Evolutionary conservation across 2,113 vertebrate species (phyloP).

Genomic region (Glaucomys volans): DNA sequence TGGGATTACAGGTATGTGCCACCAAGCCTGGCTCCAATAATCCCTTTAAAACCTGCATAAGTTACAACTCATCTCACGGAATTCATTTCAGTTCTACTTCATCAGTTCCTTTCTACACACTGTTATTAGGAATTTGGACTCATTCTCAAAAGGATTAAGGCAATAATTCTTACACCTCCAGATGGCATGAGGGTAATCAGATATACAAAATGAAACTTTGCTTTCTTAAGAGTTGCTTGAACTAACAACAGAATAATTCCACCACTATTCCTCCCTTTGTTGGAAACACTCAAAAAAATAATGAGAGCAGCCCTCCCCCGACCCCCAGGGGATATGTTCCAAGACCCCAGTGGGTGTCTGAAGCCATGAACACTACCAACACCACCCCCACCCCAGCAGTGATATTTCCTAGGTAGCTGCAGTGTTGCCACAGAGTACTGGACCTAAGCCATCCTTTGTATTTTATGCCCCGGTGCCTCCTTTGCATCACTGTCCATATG

Average conservation of each 20-base stretch:
- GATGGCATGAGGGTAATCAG: constrained; percentile 31
- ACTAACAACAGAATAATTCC: background rate
- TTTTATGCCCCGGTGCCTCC: background rate
- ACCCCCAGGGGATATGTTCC: background rate
- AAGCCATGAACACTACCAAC: background rate
- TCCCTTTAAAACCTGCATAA: background rate
- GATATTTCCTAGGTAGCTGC: too few species aligned
- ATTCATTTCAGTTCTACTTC: background rate
- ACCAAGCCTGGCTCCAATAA: too few species aligned
- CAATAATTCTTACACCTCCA: background rate
- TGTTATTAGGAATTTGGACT: background rate
- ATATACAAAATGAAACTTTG: background rate
- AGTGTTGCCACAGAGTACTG: background rate
- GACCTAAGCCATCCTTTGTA: background rate
- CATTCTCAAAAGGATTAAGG: constrained; percentile 1
- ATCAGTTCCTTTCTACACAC: background rate
- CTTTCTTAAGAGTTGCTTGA: background rate
- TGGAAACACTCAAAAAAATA: background rate
- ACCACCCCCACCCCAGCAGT: too few species aligned
- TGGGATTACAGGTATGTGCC: too few species aligned
- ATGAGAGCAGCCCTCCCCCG: background rate
- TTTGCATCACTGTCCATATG: background rate
- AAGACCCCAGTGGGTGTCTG: background rate
- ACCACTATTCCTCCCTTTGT: background rate
- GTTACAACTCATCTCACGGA: background rate